phyloP scores from a whole-genome alignment of 2,888 invertebrate genomes.

The Galeruca laticollis region DNA sequence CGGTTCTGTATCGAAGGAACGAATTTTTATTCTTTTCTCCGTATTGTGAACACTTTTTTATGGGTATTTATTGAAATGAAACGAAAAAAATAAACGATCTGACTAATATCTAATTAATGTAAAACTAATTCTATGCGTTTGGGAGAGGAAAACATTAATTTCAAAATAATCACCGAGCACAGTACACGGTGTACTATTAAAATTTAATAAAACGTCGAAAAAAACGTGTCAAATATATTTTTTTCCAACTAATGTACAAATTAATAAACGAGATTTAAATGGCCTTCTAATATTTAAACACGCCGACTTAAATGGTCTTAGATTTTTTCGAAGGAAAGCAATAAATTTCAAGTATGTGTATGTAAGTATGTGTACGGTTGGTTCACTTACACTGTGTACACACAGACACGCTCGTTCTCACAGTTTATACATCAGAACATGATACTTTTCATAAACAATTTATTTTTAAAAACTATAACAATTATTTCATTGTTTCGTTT shows the following conservation, averaged over 20 bases:
- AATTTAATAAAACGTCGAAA: slow-evolving; percentile 38
- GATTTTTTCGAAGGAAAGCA: slow-evolving; percentile 44
- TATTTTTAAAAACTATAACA: slow-evolving; percentile 25
- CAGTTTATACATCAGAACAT: slow-evolving; percentile 35
- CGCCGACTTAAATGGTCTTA: slow-evolving; percentile 45
- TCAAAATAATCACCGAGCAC: too few species aligned
- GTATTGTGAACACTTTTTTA: too few species aligned
- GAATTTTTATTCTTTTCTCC: too few species aligned
- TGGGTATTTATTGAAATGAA: too few species aligned
- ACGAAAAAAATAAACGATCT: too few species aligned
- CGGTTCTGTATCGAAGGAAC: too few species aligned
- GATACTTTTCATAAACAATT: slow-evolving; percentile 51
- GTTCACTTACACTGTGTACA: too few species aligned
- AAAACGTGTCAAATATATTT: slow-evolving; percentile 46
- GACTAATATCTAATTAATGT: too few species aligned
- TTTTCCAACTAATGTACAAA: slow-evolving; percentile 45
- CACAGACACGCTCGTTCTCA: too few species aligned
- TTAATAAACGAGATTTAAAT: slow-evolving; percentile 47
- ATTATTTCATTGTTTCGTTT: slow-evolving; percentile 17
- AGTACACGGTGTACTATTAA: slow-evolving; percentile 39
- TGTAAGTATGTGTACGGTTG: too few species aligned
- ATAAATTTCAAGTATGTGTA: slow-evolving; percentile 41
- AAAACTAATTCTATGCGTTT: too few species aligned
- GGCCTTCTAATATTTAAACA: slow-evolving; percentile 48
- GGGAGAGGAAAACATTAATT: slow-evolving; percentile 5